Base-by-base conservation (phyloP, 2,888 invertebrate species). In the Hipparchia semele region DNA sequence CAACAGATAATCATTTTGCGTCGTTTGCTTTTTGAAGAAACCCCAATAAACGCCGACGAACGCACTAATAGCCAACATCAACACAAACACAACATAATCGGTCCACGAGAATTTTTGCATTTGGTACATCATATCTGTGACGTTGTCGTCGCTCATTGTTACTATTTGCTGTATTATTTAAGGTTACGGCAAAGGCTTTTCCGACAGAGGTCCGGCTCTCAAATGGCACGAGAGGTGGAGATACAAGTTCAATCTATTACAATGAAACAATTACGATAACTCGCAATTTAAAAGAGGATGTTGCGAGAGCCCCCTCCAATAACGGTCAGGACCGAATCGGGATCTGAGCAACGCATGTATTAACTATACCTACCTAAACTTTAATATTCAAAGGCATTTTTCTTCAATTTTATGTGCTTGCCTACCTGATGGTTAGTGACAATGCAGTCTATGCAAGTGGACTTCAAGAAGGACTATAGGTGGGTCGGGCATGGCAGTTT, bases 41-140 rank as follows among this genome's bases (percentile, higher is more conserved):
- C 97, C 98, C 90, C 97, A 98, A 84, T 97, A 97, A n/a, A 98
- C 88, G 0, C 98, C 98, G 64, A 98, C 96, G 10, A 95, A 90
- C 0, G 97, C 96, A 87, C 97, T 98, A 56, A 96, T 94, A 12
- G 95, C 90, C 80, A 98, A 88, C 97, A 98, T 97, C 0, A 95
- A 83, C 72, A 95, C 94, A 86, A 98, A 98, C 78, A 98, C 96
- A 1, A 96, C 84, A 88, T 98, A 98, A 86, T 98, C 98, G 68
- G 94, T 94, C 94, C 95, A 95, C 12, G 96, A 95, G 81, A 97
- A 97, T 78, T 92, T 94, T 81, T 96, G 96, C 89, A 96, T 90
- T 67, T 94, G 87, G 68, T 84, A 83, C 79, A 95, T 87, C 46
- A 58, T 73, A 62, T 67, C 68, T 13, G 68, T 46, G 9, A 69